A percentile compares a stretch with the other conserved stretches of the same genome.
These are phyloP conservation scores for Callimorpha dominula DNA, from an alignment of 2,888 invertebrate species.

Conservation along the genomic window DNA sequence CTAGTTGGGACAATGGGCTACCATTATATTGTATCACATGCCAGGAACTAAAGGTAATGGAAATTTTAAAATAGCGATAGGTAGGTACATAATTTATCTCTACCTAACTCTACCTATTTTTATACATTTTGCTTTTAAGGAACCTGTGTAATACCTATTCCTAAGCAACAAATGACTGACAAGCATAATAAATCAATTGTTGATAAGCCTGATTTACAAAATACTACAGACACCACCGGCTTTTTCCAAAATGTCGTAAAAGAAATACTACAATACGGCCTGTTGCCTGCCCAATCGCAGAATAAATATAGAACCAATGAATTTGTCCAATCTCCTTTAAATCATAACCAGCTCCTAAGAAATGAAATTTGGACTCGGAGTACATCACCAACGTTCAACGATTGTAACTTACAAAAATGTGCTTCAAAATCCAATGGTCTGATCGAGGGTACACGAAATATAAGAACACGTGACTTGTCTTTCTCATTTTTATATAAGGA, in stretches of 20 bases:
- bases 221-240: conserved; percentile 56
- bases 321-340: neutral
- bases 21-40: conserved; percentile 64
- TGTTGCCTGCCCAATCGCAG: conserved; percentile 14
- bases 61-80: neutral
- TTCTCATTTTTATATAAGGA: conserved; percentile 54
- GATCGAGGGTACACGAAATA: neutral
- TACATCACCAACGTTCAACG: neutral
- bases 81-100: neutral
- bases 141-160: neutral
- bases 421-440: neutral
- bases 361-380: conserved; percentile 4
- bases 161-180: neutral
- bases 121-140: conserved; percentile 4
- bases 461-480: conserved; percentile 43
- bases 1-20: conserved; percentile 76
- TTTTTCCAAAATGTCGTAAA: conserved; percentile 66
- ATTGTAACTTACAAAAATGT: neutral
- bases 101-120: neutral
- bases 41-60: conserved; percentile 46
- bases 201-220: conserved; percentile 19
- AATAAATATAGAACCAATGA: conserved; percentile 12
- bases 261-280: conserved; percentile 60
- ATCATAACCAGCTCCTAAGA: conserved; percentile 11
- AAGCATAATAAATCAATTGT: conserved; percentile 5